These are phyloP conservation scores for Parazoanthus darwini DNA, from an alignment of 92 coral and sea anemone species.

Conservation along the genomic window DNA sequence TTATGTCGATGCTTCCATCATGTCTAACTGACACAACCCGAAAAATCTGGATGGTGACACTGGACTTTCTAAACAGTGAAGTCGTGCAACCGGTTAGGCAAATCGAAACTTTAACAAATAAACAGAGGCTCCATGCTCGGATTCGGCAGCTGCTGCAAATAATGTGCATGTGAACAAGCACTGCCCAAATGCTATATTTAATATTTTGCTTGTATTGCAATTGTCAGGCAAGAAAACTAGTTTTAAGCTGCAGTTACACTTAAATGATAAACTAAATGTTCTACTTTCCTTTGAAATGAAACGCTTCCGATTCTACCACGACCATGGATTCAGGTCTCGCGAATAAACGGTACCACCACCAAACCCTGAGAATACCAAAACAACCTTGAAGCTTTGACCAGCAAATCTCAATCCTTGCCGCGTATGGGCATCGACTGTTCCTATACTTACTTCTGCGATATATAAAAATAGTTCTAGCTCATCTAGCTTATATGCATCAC, in stretches of 20 bases:
- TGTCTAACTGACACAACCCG: no score
- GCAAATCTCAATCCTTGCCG: not conserved
- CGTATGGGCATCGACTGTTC: conserved; percentile 5
- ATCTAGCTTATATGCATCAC: not conserved
- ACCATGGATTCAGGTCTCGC: not conserved
- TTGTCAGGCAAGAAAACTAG: not conserved
- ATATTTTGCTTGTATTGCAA: not conserved
- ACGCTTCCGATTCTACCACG: not conserved
- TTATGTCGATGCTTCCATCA: no score
- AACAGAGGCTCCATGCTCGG: no score
- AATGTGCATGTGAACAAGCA: not conserved
- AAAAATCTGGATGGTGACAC: no score
- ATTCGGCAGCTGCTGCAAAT: not conserved
- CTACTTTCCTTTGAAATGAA: not conserved
- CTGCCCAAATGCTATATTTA: not conserved
- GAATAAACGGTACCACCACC: not conserved
- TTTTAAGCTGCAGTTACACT: not conserved
- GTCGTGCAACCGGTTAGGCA: no score
- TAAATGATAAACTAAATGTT: not conserved
- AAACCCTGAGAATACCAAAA: not conserved
- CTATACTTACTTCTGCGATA: not conserved
- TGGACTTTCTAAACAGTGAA: no score
- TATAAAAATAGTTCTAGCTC: conserved; percentile 31
- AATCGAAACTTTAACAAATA: no score
- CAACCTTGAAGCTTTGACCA: not conserved